Percentiles rank a stretch among this genome's conserved stretches.
These are phyloP conservation scores for Philereme transversata DNA, from an alignment of 2,888 invertebrate genomes.

Conservation along the genomic window DNA sequence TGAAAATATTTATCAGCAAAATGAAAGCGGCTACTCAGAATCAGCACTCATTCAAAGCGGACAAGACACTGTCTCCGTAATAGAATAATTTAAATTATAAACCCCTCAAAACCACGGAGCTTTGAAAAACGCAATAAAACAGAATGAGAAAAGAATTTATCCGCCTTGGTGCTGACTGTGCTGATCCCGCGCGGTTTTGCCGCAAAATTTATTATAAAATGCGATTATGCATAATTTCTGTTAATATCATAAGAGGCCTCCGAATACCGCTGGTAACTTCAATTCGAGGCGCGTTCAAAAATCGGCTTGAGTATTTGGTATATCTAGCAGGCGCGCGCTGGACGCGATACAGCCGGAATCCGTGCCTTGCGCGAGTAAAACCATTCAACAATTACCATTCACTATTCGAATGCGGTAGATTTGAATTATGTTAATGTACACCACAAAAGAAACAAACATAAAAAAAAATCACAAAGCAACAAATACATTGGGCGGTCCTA, in stretches of 20 bases:
- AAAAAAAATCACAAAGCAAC: no score
- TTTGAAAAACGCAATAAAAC: slow-evolving; percentile 64
- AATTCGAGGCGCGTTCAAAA: no score
- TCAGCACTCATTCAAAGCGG: slow-evolving; percentile 34
- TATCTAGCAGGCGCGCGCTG: no score
- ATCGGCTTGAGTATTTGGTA: no score
- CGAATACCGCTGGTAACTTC: no score
- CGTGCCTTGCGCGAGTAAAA: no score
- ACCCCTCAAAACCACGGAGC: slow-evolving; percentile 56
- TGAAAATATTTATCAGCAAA: slow-evolving; percentile 12
- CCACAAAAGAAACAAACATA: no score
- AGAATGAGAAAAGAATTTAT: slow-evolving; percentile 61
- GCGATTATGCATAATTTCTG: slow-evolving; percentile 62
- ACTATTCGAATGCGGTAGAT: no score
- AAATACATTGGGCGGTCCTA: no score
- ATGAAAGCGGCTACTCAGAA: slow-evolving; percentile 7
- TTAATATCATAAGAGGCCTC: slow-evolving; percentile 46
- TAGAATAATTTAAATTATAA: slow-evolving; percentile 72
- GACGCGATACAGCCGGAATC: no score
- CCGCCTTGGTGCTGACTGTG: slow-evolving; percentile 58
- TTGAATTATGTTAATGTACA: no score
- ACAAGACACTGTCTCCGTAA: slow-evolving; percentile 52
- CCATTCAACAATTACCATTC: no score
- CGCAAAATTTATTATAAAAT: slow-evolving; percentile 64
- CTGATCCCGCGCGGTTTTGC: slow-evolving; percentile 60